A percentile compares a stretch with the other conserved stretches of the same genome.
phyloP scores from a whole-genome alignment of 2,797 vertebrate genomes.

The Leptatherina wallacei region DNA sequence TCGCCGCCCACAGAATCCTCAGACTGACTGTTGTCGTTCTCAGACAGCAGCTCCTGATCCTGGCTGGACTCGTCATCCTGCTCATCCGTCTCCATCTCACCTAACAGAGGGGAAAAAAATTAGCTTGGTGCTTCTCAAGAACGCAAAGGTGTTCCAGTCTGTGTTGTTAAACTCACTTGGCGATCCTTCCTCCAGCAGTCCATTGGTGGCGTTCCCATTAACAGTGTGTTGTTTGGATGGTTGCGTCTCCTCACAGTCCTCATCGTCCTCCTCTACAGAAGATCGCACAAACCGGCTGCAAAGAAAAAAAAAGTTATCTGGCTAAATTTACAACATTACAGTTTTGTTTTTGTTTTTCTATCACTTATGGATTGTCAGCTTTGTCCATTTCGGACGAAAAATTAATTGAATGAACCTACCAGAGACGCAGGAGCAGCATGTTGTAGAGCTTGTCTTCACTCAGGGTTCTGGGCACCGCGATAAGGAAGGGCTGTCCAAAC shows the following conservation, averaged over 20 bases:
- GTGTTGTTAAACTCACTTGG: slow-evolving; percentile 85
- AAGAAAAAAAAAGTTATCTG: slow-evolving; percentile 13
- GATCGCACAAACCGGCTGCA: slow-evolving; percentile 92
- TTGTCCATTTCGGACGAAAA: not conserved
- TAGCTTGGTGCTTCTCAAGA: not conserved
- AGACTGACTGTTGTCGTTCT: slow-evolving; percentile 98
- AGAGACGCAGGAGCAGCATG: slow-evolving; percentile 93
- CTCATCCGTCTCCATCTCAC: slow-evolving; percentile 99
- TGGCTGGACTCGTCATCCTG: slow-evolving; percentile 98
- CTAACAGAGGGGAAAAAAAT: slow-evolving; percentile 65
- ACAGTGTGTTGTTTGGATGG: slow-evolving; percentile 90
- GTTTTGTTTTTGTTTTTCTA: not conserved
- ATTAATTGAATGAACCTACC: slow-evolving; percentile 76
- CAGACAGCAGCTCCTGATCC: slow-evolving; percentile 97
- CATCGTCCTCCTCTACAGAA: slow-evolving; percentile 85
- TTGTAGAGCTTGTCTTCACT: slow-evolving; percentile 98
- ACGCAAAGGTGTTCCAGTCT: not conserved
- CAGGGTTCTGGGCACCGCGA: slow-evolving; percentile 93
- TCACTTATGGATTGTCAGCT: not conserved
- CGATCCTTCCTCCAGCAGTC: slow-evolving; percentile 94
- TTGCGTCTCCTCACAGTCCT: slow-evolving; percentile 89
- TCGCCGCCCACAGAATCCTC: slow-evolving; percentile 97
- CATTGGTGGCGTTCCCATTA: slow-evolving; percentile 95
- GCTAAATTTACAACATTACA: not conserved
- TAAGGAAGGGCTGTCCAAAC: slow-evolving; percentile 96